Conservation (phyloP, 2,113 vertebrate genomes). For the Tyrannus savana region DNA sequence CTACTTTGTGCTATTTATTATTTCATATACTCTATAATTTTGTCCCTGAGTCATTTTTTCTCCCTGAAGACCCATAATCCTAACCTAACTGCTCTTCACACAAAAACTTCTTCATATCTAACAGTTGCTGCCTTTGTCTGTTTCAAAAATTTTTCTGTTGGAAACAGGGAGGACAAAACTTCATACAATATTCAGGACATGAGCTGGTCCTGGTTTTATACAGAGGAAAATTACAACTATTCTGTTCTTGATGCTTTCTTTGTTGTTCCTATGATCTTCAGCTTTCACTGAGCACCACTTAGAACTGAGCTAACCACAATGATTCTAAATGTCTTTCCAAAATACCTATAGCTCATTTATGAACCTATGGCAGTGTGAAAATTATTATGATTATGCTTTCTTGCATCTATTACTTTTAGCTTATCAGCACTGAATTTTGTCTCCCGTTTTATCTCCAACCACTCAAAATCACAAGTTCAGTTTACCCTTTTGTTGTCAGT, state of each 20-base stretch:
- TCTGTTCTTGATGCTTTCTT: not conserved
- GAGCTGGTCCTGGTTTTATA: not conserved
- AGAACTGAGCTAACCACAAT: not conserved
- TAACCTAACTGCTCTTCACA: constrained; percentile 13
- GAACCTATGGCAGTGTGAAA: not conserved
- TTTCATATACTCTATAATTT: constrained; percentile 4
- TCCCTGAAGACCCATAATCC: not conserved
- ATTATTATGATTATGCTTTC: not conserved
- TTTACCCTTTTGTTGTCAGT: not conserved
- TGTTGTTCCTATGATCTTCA: not conserved
- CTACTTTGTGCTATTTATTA: not conserved
- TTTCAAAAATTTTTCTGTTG: not conserved
- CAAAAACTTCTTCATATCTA: not conserved
- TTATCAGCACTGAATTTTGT: not conserved
- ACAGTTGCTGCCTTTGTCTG: not conserved
- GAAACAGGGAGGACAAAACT: not conserved
- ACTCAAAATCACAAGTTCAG: not conserved
- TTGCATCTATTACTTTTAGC: not conserved
- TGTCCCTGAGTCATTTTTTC: not conserved
- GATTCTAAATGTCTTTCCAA: not conserved
- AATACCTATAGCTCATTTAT: not conserved
- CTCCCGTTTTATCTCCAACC: not conserved
- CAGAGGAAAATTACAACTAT: not conserved
- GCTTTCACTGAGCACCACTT: not conserved
- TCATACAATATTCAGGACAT: not conserved